These are phyloP conservation scores for Sturnus vulgaris DNA, from an alignment of 2,113 vertebrate genomes.

Conservation along the genomic window DNA sequence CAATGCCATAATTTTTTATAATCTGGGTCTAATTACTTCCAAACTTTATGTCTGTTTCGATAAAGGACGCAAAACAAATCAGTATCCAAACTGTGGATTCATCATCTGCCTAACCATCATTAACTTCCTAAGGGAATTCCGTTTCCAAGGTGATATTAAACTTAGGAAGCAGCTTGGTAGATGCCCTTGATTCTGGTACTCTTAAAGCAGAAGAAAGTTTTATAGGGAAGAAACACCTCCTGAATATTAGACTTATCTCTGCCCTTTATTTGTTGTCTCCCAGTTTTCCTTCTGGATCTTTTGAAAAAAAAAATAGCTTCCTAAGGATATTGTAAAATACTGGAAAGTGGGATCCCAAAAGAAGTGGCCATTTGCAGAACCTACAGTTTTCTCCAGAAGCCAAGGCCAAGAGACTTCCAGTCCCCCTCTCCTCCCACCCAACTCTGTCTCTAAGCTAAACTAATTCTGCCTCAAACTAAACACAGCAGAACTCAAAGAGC, in stretches of 20 bases:
- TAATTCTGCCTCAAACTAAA: not conserved
- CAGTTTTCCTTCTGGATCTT: not conserved
- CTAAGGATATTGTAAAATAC: not conserved
- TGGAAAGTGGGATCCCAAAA: not conserved
- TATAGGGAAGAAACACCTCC: not conserved
- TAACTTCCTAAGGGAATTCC: not conserved
- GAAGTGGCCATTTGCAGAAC: not conserved
- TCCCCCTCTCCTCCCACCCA: no score
- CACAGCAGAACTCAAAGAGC: not conserved
- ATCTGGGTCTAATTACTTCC: not conserved
- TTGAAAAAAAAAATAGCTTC: not conserved
- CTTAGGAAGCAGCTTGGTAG: not conserved
- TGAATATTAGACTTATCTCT: not conserved
- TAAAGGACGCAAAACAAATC: not conserved
- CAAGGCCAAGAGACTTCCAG: not conserved
- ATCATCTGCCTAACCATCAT: not conserved
- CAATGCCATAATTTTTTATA: not conserved
- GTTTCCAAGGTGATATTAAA: not conserved
- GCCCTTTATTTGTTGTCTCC: not conserved
- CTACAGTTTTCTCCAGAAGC: not conserved
- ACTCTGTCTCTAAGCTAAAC: not conserved
- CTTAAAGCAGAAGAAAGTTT: not conserved
- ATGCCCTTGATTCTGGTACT: not conserved
- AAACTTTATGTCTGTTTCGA: not conserved
- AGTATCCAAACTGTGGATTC: not conserved